Evolutionary conservation across 2,888 invertebrate species (phyloP).

Genomic region (Ochropacha duplaris): DNA sequence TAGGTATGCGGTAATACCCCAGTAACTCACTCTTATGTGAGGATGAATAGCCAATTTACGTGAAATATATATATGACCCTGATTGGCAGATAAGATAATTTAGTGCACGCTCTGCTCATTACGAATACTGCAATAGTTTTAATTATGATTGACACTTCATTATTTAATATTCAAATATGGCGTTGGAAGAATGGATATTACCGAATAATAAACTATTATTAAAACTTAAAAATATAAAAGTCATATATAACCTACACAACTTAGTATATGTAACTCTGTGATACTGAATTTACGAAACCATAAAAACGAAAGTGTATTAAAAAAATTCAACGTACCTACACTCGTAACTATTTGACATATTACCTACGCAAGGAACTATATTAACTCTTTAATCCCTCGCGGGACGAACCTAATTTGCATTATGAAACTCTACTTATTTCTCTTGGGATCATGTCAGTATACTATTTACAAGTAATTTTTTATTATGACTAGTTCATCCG

Average conservation of each 20-base stretch:
- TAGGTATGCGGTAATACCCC: constrained; percentile 14
- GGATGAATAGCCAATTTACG: constrained; percentile 72
- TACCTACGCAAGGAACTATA: constrained; percentile 14
- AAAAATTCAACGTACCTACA: too few relatives aligned
- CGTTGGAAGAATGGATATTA: constrained; percentile 31
- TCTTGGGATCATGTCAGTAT: neutral
- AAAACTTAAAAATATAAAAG: too few relatives aligned
- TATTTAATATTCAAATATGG: neutral
- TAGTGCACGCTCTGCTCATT: constrained; percentile 7
- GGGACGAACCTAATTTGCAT: constrained; percentile 21
- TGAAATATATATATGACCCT: constrained; percentile 63
- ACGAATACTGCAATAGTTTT: neutral
- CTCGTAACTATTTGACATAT: constrained; percentile 5
- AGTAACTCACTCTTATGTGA: constrained; percentile 64
- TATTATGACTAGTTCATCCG: too few relatives aligned
- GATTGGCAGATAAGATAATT: constrained; percentile 57
- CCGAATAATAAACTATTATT: too few relatives aligned
- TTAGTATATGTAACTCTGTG: too few relatives aligned
- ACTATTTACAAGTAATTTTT: neutral
- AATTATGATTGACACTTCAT: neutral
- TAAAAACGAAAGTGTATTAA: neutral
- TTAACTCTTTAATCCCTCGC: constrained; percentile 11
- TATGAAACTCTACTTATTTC: constrained; percentile 10
- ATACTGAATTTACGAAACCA: neutral
- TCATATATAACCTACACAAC: too few relatives aligned